Conservation (phyloP, 2,113 vertebrate species). For the Ictalurus furcatus region DNA sequence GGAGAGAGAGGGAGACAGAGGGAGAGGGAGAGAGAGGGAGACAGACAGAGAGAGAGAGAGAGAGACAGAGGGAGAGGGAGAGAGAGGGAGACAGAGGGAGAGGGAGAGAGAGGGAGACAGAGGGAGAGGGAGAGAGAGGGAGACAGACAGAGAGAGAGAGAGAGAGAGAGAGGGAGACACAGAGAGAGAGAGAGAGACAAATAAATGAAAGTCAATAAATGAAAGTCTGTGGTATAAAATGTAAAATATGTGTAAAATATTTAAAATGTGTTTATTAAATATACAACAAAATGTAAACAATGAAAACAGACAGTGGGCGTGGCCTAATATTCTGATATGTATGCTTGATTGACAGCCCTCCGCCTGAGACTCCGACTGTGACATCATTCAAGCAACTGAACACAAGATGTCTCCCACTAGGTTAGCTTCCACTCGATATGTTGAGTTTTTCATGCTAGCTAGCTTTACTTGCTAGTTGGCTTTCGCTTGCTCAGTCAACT, state of each 20-base stretch:
- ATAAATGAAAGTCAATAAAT: no score
- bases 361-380: neutral
- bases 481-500: neutral
- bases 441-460: neutral
- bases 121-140: no score
- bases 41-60: no score
- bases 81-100: neutral
- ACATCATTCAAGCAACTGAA: neutral
- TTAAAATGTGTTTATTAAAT: neutral
- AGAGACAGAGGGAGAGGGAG: neutral
- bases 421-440: neutral
- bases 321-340: neutral
- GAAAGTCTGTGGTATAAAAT: neutral
- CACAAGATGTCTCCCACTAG: neutral
- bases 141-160: neutral
- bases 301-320: neutral
- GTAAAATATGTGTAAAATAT: neutral
- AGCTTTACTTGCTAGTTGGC: neutral
- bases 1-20: neutral
- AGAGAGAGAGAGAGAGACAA: neutral
- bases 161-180: neutral
- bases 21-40: neutral
- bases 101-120: no score
- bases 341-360: neutral
- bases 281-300: neutral